Evolutionary conservation across 2,797 vertebrate species (phyloP).

Genomic region (Rhinatrema bivittatum): DNA sequence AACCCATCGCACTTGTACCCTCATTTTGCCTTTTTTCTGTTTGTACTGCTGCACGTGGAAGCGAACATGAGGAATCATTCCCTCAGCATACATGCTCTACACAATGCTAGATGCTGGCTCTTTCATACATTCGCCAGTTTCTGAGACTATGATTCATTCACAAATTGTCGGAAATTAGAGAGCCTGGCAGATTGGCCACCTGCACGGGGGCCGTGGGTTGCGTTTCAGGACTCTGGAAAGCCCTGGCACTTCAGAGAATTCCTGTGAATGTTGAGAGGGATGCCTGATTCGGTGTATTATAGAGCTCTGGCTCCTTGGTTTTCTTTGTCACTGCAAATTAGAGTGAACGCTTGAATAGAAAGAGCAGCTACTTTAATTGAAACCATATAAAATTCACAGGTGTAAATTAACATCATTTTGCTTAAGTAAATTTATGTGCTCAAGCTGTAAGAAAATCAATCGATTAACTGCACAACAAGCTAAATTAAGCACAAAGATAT

Average conservation of each 20-base stretch:
- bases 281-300: conserved; percentile 17
- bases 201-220: conserved; percentile 9
- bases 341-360: not conserved
- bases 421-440: not conserved
- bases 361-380: conserved; percentile 10
- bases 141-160: too few relatives aligned
- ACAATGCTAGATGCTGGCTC: too few relatives aligned
- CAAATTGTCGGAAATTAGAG: conserved; percentile 30
- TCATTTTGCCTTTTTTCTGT: too few relatives aligned
- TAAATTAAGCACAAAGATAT: too few relatives aligned
- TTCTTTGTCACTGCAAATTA: conserved; percentile 4
- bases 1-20: too few relatives aligned
- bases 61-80: too few relatives aligned
- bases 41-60: too few relatives aligned
- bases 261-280: conserved; percentile 10
- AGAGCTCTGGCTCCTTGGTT: conserved; percentile 4
- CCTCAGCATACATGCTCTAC: too few relatives aligned
- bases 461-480: not conserved
- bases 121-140: too few relatives aligned
- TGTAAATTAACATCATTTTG: conserved; percentile 3
- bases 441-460: too few relatives aligned
- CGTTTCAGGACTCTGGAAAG: conserved; percentile 16
- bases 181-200: conserved; percentile 22
- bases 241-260: conserved; percentile 17
- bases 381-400: not conserved